phyloP scores from a whole-genome alignment of 2,797 vertebrate genomes.

The Sternarchorhynchus goeldii region DNA sequence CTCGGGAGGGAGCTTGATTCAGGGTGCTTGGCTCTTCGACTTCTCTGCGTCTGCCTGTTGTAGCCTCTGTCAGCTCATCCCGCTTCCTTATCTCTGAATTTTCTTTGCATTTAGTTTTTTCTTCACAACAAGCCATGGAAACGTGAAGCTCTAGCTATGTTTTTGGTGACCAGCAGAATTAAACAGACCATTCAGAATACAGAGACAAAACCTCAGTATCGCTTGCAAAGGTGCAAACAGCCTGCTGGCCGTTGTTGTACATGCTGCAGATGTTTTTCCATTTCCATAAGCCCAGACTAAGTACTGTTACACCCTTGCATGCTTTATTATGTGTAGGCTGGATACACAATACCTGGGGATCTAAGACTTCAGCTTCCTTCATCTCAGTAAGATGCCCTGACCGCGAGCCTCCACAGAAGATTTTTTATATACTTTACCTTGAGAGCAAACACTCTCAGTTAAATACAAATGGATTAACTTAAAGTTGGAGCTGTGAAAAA shows the following conservation, averaged over 20 bases:
- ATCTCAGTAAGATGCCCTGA: slow-evolving; percentile 22
- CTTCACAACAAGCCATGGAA: too few relatives aligned
- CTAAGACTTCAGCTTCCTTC: not conserved
- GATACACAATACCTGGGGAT: not conserved
- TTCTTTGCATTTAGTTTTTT: too few relatives aligned
- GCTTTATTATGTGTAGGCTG: not conserved
- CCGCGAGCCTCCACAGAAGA: not conserved
- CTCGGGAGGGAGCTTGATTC: slow-evolving; percentile 72
- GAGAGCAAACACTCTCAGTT: slow-evolving; percentile 45
- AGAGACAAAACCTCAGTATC: too few relatives aligned
- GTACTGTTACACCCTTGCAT: not conserved
- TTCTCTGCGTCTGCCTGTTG: not conserved
- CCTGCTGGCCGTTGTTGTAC: too few relatives aligned
- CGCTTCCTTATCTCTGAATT: too few relatives aligned
- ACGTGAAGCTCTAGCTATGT: too few relatives aligned
- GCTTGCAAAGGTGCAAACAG: too few relatives aligned
- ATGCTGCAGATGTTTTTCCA: too few relatives aligned
- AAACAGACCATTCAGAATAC: too few relatives aligned
- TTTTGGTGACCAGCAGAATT: too few relatives aligned
- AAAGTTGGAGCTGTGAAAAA: slow-evolving; percentile 38
- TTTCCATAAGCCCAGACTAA: not conserved
- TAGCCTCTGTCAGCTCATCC: not conserved
- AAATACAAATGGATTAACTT: slow-evolving; percentile 50
- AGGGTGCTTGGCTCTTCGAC: slow-evolving; percentile 43
- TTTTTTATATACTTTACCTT: slow-evolving; percentile 13